phyloP scores from a whole-genome alignment of 2,888 invertebrate genomes.

The Heteropelma amictum region DNA sequence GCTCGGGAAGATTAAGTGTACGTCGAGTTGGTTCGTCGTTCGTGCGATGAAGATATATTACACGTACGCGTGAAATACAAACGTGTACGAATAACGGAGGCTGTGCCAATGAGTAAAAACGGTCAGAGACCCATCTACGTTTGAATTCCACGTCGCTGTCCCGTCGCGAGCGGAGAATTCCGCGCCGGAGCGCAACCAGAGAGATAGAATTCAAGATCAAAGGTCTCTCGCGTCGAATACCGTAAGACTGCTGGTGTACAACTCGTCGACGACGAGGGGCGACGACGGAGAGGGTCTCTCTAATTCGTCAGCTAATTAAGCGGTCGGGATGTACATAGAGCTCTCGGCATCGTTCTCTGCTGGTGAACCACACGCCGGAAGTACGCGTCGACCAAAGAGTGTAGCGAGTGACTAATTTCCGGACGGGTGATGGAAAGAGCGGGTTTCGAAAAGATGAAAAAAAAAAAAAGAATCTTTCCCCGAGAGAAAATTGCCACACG shows the following conservation, averaged over 20 bases:
- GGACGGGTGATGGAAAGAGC: slow-evolving; percentile 8
- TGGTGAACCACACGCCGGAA: slow-evolving; percentile 48
- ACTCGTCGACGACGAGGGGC: no score
- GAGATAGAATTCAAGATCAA: slow-evolving; percentile 55
- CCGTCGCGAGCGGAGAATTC: background rate
- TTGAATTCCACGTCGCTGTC: background rate
- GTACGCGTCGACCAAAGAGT: slow-evolving; percentile 27
- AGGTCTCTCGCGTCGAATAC: slow-evolving; percentile 42
- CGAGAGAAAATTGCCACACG: background rate
- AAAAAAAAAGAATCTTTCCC: background rate
- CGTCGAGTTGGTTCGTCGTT: background rate
- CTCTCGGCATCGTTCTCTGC: slow-evolving; percentile 2
- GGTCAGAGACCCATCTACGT: background rate
- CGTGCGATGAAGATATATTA: background rate
- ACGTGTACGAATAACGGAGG: background rate
- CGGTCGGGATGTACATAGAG: slow-evolving; percentile 44
- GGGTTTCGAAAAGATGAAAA: slow-evolving; percentile 2
- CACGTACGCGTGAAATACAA: background rate
- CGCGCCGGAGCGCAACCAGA: slow-evolving; percentile 10
- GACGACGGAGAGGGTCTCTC: slow-evolving; percentile 39
- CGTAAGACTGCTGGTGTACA: slow-evolving; percentile 23
- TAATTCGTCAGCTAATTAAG: slow-evolving; percentile 54
- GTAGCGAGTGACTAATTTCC: slow-evolving; percentile 42
- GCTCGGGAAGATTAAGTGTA: no score
- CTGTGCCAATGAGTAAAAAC: no score